Base-by-base conservation (phyloP, 2,888 invertebrate species). In the Caprella mutica region DNA sequence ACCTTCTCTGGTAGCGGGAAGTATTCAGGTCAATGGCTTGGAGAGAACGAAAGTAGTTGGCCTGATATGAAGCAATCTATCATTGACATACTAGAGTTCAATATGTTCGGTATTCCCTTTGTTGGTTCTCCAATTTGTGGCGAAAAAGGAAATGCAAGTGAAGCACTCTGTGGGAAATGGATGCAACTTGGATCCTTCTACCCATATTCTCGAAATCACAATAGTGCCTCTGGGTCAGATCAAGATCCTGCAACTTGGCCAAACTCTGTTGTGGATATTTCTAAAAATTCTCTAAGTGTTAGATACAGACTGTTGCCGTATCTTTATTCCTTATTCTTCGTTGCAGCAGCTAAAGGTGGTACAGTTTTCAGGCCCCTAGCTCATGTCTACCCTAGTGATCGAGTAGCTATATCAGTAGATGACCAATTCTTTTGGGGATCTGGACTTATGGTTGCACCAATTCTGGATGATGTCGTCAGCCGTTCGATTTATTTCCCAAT, bases 21-120 rank as follows among this genome's bases (percentile, higher is more conserved):
- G 66, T 85, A 79, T 71, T 77, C 83, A 1, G 86, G 86, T 0
- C 87, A 88, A 71, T 89, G 89, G 89, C 82, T 84, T 67, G 90
- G 89, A 0, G 89, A 90, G 52, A 65, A 65, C 63, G 27, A 51
- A 27, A 54, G 57, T 30, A 52, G 40, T 35, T 64, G 59, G 60
- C 43, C 55, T 5, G 59, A 59, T 33, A 43, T 64, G 50, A 40
- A 52, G 8, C 57, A 52, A 51, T 64, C 63, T 21, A 51, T 62
- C 42, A 56, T 55, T 14, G 44, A 83, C 68, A 71, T 86, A 61
- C 72, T 88, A 43, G 81, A 80, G 69, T 85, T 82, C 73, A 83
- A 82, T 68, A 70, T 88, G 58, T 87, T 84, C 73, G 88, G 87
- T 19, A 78, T 88, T 24, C 86, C 89, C 2, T 78, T 86, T 77